Conservation (phyloP, 2,888 invertebrate genomes). For the Lordiphosa andalusiaca region DNA sequence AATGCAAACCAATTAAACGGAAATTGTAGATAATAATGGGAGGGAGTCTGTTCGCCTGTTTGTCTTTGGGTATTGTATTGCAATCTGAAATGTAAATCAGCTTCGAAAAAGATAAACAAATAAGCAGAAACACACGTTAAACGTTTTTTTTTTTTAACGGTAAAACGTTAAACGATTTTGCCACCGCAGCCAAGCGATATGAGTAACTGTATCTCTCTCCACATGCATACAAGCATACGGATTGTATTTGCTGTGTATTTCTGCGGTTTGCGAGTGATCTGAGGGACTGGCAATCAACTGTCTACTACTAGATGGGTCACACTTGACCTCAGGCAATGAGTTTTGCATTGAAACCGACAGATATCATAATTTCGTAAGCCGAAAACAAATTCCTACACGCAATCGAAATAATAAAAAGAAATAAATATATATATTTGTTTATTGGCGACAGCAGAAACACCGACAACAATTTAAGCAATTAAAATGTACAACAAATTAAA, state of each 20-base stretch:
- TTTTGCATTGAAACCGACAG: constrained; percentile 38
- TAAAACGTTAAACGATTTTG: constrained; percentile 60
- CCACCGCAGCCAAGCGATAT: constrained; percentile 49
- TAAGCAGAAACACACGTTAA: constrained; percentile 58
- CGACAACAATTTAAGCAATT: constrained; percentile 51
- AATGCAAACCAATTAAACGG: constrained; percentile 60
- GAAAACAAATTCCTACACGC: constrained; percentile 64
- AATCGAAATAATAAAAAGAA: constrained; percentile 16
- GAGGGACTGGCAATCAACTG: constrained; percentile 29
- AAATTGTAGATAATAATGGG: constrained; percentile 46
- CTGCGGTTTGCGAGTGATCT: constrained; percentile 51
- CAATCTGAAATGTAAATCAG: constrained; percentile 38
- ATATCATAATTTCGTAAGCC: constrained; percentile 41
- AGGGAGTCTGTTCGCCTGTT: constrained; percentile 2
- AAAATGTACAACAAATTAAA: constrained; percentile 63
- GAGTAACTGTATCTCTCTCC: constrained; percentile 34
- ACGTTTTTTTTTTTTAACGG: constrained; percentile 36
- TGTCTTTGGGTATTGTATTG: constrained; percentile 10
- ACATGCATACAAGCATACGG: constrained; percentile 19
- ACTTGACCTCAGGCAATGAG: constrained; percentile 65
- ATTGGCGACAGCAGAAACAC: constrained; percentile 3
- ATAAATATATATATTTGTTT: constrained; percentile 16
- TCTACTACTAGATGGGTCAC: constrained; percentile 32
- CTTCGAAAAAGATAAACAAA: constrained; percentile 62
- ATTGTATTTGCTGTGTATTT: constrained; percentile 23